phyloP scores from a whole-genome alignment of 2,888 invertebrate genomes.

The Argynnis bischoffii region DNA sequence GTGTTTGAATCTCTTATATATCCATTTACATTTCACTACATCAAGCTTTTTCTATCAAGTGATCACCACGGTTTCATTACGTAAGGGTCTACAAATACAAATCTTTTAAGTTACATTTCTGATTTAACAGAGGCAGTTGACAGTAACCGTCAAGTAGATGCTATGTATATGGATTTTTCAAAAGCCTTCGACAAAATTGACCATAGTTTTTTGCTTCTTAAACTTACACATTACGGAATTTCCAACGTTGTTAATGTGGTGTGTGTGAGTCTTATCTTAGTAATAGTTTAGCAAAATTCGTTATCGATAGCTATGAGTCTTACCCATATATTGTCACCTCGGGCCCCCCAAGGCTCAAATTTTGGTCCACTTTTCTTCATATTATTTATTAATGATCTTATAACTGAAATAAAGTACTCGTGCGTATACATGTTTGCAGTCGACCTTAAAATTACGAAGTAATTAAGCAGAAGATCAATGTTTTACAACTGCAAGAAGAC shows the following conservation, averaged over 20 bases:
- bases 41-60: slow-evolving; percentile 1
- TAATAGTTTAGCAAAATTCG: background rate
- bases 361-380: background rate
- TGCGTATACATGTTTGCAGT: slow-evolving; percentile 7
- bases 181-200: too few species aligned
- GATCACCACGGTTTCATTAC: slow-evolving; percentile 1
- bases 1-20: slow-evolving; percentile 1
- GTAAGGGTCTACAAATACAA: slow-evolving; percentile 3
- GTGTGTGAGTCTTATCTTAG: slow-evolving; percentile 5
- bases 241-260: slow-evolving; percentile 4
- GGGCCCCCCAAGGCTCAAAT: background rate
- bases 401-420: background rate
- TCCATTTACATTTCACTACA: slow-evolving; percentile 3
- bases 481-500: too few species aligned
- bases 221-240: background rate
- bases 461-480: background rate
- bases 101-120: background rate
- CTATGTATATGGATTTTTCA: background rate
- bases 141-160: slow-evolving; percentile 6
- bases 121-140: slow-evolving; percentile 5
- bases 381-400: slow-evolving; percentile 8
- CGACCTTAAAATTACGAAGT: background rate
- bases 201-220: too few species aligned
- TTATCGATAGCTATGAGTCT: background rate
- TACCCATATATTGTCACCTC: background rate